phyloP scores from a whole-genome alignment of 2,797 vertebrate species.

The Coreius guichenoti region DNA sequence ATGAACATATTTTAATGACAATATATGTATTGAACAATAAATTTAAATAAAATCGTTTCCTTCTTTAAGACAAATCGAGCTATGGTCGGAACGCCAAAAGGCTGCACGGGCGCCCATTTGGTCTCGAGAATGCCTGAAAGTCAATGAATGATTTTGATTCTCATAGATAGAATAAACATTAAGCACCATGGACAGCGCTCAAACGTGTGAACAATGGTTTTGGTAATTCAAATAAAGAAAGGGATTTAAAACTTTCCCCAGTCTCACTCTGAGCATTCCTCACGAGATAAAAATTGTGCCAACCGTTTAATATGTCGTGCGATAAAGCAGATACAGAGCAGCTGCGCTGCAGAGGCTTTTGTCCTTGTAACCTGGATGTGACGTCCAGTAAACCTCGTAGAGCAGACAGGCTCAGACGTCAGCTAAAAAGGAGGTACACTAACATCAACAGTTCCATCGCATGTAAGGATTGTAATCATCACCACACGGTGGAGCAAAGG shows the following conservation, averaged over 20 bases:
- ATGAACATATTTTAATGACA: too few relatives aligned
- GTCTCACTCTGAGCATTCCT: neutral
- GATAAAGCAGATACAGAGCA: neutral
- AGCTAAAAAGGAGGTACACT: slow-evolving; percentile 60
- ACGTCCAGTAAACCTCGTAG: neutral
- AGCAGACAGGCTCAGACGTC: slow-evolving; percentile 55
- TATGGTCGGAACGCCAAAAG: neutral
- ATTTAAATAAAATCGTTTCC: neutral
- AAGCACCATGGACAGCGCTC: slow-evolving; percentile 58
- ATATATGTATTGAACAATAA: too few relatives aligned
- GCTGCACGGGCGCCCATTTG: too few relatives aligned
- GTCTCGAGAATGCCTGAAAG: too few relatives aligned
- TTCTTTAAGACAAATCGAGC: neutral
- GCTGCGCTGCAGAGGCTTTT: neutral
- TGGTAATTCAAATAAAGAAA: neutral
- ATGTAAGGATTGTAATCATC: slow-evolving; percentile 50
- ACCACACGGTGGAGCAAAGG: slow-evolving; percentile 75
- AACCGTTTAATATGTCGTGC: neutral
- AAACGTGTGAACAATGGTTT: neutral
- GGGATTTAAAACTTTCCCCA: neutral
- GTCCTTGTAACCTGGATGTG: slow-evolving; percentile 12
- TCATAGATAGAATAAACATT: neutral
- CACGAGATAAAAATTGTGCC: neutral
- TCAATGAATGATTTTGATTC: neutral
- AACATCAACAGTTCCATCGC: slow-evolving; percentile 50